Evolutionary conservation across 2,888 invertebrate species (phyloP), one percentile per base, ranked within the genome.

Genomic region (Athripsodes cinereus): DNA sequence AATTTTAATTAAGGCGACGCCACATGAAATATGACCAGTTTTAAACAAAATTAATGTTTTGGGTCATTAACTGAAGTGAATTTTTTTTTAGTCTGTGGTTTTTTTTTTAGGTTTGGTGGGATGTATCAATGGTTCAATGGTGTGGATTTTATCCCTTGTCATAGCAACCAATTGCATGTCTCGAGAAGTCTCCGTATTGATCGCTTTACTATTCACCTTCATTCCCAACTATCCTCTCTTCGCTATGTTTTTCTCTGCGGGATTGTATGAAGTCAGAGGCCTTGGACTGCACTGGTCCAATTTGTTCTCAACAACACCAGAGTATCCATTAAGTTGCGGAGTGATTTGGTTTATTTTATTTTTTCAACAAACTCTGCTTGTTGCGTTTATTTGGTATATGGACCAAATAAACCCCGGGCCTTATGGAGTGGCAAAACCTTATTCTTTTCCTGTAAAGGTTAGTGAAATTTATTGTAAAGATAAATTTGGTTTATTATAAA

Each of bases 351-450:
- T 65, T 1, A 59, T 65, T 35, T 49, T 81, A 61, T 26, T 76
- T 18, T 31, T 76, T 2, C 79, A 81, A 65, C 69, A 70, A 5
- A 22, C 71, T 3, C 16, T 83, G 16, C 79, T 77, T 66, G 67
- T 73, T 47, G 21, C 77, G 20, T 60, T 83, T n/a, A 74, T 82
- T 26, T 80, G 81, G 76, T 85, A 84, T 67, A 67, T 84, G 34
- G 82, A 83, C 65, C 61, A 63, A 26, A 49, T 58, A 1, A 56
- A 51, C 11, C 90, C 90, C 0, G 88, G 88, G 2, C 78, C 82
- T 21, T 87, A 81, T 66, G 90, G 90, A 0, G 79, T 86, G 2
- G 81, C 86, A 2, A 76, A 81, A 63, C 82, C 84, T 0, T 84
- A 82, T 75, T 76, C 82, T 65, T 89, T 88, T 69, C 71, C 82